Base-by-base conservation (phyloP, 2,797 vertebrate species). In the Myripristis murdjan region DNA sequence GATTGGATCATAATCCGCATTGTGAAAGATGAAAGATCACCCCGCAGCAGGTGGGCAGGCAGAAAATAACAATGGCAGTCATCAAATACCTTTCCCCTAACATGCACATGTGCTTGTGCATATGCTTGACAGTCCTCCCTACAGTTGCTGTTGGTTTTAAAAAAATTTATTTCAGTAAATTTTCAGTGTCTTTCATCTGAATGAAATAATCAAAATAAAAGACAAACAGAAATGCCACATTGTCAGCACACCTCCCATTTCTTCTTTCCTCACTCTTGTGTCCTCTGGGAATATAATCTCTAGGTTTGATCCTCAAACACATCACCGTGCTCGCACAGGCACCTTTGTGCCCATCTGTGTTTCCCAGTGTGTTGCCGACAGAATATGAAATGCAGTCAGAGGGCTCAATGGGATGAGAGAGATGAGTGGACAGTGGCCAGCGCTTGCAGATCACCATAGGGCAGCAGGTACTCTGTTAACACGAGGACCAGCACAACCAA, bases 1-100 rank as follows among this genome's bases (percentile, higher is more conserved):
- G 82, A 92, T 91, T 77, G 78, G 70, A 87, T 86, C 77, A 83
- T 88, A 79, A 92, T 86, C 48, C 48, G 66, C 72, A 76, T 35
- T 70, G 57, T 80, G 64, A 69, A 59, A 74, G 48, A 79, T 83
- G 60, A 88, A 84, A 73, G 73, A 78, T 81, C 57, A 82, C 72
- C 63, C 63, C 41, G 23, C 63, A 63, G 62, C 20, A 65, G 59
- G 43, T n/a, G 43, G 48, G 41, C 2, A 15, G 26, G 28, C 26
- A 57, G 5, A 77, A 73, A 62, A 82, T 51, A 73, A 75, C 51
- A 47, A 48, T 20, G 10, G 26, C 23, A 43, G 62, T 66, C 70
- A 68, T 79, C 26, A 70, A 57, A 77, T 43, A 58, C 48, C 68
- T 56, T 55, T 39, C 12, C 6, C 35, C n/a, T 24, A 43, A 64